phyloP scores from a whole-genome alignment of 2,888 invertebrate genomes.

The Flabesymbios commensalis region DNA sequence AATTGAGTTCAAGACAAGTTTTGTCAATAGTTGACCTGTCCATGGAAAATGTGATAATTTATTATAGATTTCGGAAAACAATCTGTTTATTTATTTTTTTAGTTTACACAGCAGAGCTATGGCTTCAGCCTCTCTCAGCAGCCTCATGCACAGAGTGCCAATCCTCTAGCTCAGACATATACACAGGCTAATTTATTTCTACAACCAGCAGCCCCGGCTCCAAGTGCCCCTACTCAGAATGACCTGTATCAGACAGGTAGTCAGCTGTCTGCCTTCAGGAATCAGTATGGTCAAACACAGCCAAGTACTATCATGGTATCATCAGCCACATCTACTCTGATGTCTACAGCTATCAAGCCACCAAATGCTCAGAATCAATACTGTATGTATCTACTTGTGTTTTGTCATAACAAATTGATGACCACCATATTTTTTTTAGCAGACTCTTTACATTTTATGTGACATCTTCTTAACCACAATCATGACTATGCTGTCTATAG shows the following conservation, averaged over 20 bases:
- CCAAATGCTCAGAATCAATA: constrained; percentile 31
- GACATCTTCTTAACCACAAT: too few species aligned
- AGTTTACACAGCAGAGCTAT: constrained; percentile 29
- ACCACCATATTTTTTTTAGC: too few species aligned
- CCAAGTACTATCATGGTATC: constrained; percentile 78
- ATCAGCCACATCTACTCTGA: constrained; percentile 84
- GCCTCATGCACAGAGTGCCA: constrained; percentile 16
- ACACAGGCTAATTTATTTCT: constrained; percentile 63
- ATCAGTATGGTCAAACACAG: constrained; percentile 21
- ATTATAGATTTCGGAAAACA: background rate
- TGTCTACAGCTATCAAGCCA: constrained; percentile 82
- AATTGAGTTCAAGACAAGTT: too few species aligned
- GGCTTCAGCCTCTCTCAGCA: constrained; percentile 28
- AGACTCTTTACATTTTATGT: background rate
- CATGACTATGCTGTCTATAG: too few species aligned
- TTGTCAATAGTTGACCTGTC: background rate
- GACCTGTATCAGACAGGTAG: constrained; percentile 67
- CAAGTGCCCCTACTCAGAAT: constrained; percentile 66
- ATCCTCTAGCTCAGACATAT: constrained; percentile 47
- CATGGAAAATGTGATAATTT: background rate
- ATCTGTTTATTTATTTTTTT: background rate
- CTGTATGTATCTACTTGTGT: constrained; percentile 17
- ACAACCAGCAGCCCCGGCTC: constrained; percentile 66
- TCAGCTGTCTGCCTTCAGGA: constrained; percentile 23
- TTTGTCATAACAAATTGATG: background rate